Base-by-base conservation (phyloP, 2,797 vertebrate genomes). In the Coracias cyanogaster region DNA sequence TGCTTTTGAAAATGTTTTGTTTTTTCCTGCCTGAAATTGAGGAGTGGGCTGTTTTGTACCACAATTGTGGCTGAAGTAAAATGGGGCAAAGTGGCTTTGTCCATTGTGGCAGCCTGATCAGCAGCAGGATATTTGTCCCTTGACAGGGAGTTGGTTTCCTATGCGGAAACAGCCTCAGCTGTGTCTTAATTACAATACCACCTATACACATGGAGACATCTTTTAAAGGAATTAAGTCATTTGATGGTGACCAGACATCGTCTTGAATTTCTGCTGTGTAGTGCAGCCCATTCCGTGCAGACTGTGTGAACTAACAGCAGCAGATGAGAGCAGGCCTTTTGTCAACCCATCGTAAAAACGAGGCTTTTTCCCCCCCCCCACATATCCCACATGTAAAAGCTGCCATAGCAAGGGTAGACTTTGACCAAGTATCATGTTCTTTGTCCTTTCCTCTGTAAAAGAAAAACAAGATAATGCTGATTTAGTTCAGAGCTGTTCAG, bases 211-310 rank as follows among this genome's bases (percentile, higher is more conserved):
- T 73, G 41, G 66, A 77, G 83, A 77, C 91, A 86, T 92, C 78
- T 94, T 93, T 84, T 86, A 95, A 96, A 96, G 45, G 71, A 94
- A 82, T 94, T 94, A 96, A 94, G 48, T 86, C 46, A 52, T 90
- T 62, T 82, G 31, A 62, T 61, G 73, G 73, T 80, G 90, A 79
- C 74, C 71, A 93, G 71, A 45, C 82, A 49, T 87, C 6, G 3
- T 93, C 55, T 93, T 82, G 51, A 86, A 86, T 93, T 93, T 94
- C 82, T 94, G 67, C 54, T 83, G 69, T 91, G 91, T 70, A 4
- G 11, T 79, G 35, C 28, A 88, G 69, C 76, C 88, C 66, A 62
- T 74, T 93, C 52, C 64, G 76, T 73, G 58, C 85, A 94, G 62
- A 64, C 43, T 3, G 0, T 82, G 73, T 88, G 87, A 92, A 83